Percentiles rank a stretch among this genome's conserved stretches.
These are phyloP conservation scores for Allolobophora icterica DNA, from an alignment of 2,888 invertebrate species.

Conservation along the genomic window DNA sequence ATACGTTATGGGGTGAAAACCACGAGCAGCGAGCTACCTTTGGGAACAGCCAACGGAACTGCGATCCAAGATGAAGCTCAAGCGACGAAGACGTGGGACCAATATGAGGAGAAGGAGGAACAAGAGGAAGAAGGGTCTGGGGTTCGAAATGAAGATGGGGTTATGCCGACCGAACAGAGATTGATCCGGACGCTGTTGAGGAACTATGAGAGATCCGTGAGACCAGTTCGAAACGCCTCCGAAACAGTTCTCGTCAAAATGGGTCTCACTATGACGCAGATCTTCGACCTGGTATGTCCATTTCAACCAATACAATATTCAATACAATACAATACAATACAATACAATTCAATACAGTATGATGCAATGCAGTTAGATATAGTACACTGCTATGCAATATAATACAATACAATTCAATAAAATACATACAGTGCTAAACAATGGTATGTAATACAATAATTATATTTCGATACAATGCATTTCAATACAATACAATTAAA, in stretches of 20 bases:
- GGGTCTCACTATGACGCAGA: conserved; percentile 57
- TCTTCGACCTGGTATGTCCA: conserved; percentile 51
- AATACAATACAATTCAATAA: too few relatives aligned
- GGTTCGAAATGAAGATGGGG: background rate
- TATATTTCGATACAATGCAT: too few relatives aligned
- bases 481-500: too few relatives aligned
- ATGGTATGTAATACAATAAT: too few relatives aligned
- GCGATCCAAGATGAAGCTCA: background rate
- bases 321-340: background rate
- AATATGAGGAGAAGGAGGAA: conserved; percentile 39
- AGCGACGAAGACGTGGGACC: background rate
- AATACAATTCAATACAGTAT: too few relatives aligned
- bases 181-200: conserved; percentile 65
- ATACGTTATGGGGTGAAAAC: background rate
- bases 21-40: background rate
- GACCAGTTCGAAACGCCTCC: conserved; percentile 56
- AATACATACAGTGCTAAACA: too few relatives aligned
- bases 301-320: background rate
- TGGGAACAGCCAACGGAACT: background rate
- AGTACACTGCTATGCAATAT: too few relatives aligned
- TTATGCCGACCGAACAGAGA: conserved; percentile 63
- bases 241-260: conserved; percentile 53
- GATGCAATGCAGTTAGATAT: too few relatives aligned
- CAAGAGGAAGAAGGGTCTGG: conserved; percentile 35
- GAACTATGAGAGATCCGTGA: conserved; percentile 67